Conservation (phyloP, 2,797 vertebrate species). For the Scleropages formosus region DNA sequence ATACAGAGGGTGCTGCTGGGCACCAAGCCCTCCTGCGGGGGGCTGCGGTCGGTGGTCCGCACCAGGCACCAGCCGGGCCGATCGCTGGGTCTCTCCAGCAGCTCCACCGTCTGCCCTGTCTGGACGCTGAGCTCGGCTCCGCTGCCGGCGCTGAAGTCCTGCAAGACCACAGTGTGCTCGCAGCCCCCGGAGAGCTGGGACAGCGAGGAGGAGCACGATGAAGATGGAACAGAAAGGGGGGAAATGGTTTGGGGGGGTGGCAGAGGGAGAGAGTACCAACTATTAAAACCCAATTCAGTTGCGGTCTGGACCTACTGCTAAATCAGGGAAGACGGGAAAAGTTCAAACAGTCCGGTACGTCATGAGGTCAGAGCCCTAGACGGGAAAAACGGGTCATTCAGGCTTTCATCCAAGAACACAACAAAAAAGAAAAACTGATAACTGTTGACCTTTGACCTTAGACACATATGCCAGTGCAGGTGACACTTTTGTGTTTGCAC, state of each 20-base stretch:
- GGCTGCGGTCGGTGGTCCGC: conserved; percentile 84
- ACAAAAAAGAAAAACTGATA: no score
- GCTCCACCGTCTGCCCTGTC: conserved; percentile 93
- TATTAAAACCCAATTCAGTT: not conserved
- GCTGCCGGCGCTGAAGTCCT: conserved; percentile 88
- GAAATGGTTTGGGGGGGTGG: conserved; percentile 39
- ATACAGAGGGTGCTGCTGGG: conserved; percentile 88
- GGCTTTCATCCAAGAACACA: no score
- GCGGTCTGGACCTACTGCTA: not conserved
- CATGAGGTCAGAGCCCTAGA: not conserved
- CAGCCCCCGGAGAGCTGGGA: conserved; percentile 91
- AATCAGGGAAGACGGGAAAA: not conserved
- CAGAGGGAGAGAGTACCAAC: not conserved
- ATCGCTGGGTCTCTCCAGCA: conserved; percentile 87
- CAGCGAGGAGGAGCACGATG: not conserved
- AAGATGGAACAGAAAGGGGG: conserved; percentile 37
- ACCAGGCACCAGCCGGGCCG: conserved; percentile 93
- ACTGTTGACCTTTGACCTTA: no score
- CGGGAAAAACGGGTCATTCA: no score
- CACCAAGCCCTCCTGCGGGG: conserved; percentile 89
- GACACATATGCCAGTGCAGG: no score
- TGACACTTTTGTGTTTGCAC: no score
- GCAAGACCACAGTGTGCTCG: conserved; percentile 91
- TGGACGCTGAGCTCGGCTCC: conserved; percentile 79
- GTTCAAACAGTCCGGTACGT: not conserved